phyloP scores from a whole-genome alignment of 2,797 vertebrate species.

The Centroberyx gerrardi region DNA sequence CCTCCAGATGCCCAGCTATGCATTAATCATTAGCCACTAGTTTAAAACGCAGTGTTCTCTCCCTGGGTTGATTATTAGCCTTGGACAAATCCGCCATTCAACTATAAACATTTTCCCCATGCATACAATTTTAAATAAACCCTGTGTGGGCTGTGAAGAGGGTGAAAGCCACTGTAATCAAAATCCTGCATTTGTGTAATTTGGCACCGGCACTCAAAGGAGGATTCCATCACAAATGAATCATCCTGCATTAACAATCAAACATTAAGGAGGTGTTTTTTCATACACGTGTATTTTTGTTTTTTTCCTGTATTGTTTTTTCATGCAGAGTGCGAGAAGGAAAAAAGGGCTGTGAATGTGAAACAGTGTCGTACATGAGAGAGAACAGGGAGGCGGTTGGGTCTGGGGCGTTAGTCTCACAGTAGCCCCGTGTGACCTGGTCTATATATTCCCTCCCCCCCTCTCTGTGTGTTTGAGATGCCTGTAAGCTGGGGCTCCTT shows the following conservation, averaged over 20 bases:
- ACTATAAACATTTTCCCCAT: constrained; percentile 32
- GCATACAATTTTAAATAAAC: constrained; percentile 14
- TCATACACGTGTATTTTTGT: neutral
- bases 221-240: neutral
- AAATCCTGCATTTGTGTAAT: constrained; percentile 2
- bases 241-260: neutral
- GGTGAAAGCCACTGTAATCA: neutral
- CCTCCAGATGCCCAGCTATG: constrained; percentile 45
- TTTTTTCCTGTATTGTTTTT: constrained; percentile 1
- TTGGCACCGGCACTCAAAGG: neutral
- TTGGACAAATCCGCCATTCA: constrained; percentile 45
- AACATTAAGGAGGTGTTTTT: neutral
- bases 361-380: constrained; percentile 33
- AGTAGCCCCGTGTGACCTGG: constrained; percentile 66
- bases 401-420: constrained; percentile 11
- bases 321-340: constrained; percentile 2
- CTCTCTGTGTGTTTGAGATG: constrained; percentile 22
- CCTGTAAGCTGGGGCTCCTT: constrained; percentile 65
- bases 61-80: constrained; percentile 73
- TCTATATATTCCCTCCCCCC: constrained; percentile 27
- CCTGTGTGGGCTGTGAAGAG: neutral
- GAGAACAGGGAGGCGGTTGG: constrained; percentile 37
- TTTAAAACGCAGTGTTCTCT: constrained; percentile 62
- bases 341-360: constrained; percentile 32
- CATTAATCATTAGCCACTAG: constrained; percentile 78